Conservation (phyloP, 2,888 invertebrate genomes). For the Dasypolia templi region DNA sequence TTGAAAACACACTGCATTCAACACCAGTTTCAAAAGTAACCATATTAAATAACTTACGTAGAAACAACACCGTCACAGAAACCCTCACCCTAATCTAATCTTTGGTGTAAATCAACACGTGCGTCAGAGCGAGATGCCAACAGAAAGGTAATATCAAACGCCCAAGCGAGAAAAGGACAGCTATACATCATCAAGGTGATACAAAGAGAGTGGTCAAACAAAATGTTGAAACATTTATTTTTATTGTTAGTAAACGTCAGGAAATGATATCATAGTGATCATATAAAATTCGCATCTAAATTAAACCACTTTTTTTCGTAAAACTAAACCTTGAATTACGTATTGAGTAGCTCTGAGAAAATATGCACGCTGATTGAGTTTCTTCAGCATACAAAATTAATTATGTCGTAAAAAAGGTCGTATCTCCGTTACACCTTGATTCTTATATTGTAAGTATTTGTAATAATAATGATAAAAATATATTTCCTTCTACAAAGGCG, state of each 20-base stretch:
- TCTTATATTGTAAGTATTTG: too few species aligned
- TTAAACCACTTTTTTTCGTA: slow-evolving; percentile 61
- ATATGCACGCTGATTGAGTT: slow-evolving; percentile 19
- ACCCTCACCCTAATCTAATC: slow-evolving; percentile 68
- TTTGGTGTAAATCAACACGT: slow-evolving; percentile 82
- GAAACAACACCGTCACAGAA: slow-evolving; percentile 20
- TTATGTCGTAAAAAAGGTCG: slow-evolving; percentile 19
- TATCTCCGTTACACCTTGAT: slow-evolving; percentile 22
- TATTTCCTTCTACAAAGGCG: too few species aligned
- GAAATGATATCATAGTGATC: slow-evolving; percentile 83
- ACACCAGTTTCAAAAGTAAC: not conserved
- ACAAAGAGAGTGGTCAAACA: slow-evolving; percentile 81
- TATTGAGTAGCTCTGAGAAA: slow-evolving; percentile 28
- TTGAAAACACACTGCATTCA: not conserved
- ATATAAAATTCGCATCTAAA: slow-evolving; percentile 70
- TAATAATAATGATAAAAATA: too few species aligned
- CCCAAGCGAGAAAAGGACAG: slow-evolving; percentile 74
- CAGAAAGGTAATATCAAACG: slow-evolving; percentile 71
- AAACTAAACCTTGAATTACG: slow-evolving; percentile 70
- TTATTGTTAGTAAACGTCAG: slow-evolving; percentile 78
- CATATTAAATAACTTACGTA: slow-evolving; percentile 29
- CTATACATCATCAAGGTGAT: slow-evolving; percentile 81
- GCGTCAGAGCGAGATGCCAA: slow-evolving; percentile 77
- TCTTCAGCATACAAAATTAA: slow-evolving; percentile 17
- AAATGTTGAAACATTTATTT: slow-evolving; percentile 82